These are phyloP conservation scores for Electrona antarctica DNA, from an alignment of 2,113 vertebrate species.

Conservation along the genomic window DNA sequence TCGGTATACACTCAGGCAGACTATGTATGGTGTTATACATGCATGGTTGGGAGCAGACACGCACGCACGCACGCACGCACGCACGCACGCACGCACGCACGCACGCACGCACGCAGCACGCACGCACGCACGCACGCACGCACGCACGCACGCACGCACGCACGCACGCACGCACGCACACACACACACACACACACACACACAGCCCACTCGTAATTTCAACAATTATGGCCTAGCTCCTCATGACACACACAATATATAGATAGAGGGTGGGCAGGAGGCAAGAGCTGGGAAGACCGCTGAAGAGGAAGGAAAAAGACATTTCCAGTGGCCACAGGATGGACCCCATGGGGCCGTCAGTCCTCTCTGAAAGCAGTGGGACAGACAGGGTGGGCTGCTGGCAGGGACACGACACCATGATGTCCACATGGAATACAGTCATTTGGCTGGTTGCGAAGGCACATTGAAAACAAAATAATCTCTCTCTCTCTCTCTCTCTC, in stretches of 20 bases:
- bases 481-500: constrained; percentile 1
- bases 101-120: neutral
- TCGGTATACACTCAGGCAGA: neutral
- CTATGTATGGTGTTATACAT: constrained; percentile 24
- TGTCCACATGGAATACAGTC: no score
- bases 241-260: neutral
- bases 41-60: neutral
- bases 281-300: neutral
- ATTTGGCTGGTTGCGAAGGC: neutral
- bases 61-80: neutral
- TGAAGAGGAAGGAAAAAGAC: neutral
- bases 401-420: no score
- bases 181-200: neutral
- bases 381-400: neutral
- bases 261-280: neutral
- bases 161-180: neutral
- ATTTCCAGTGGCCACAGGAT: neutral
- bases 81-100: neutral
- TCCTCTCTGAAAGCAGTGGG: neutral
- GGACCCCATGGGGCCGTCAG: constrained; percentile 1
- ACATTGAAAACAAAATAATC: neutral
- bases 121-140: neutral
- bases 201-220: neutral
- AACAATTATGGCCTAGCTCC: neutral
- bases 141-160: neutral